Evolutionary conservation across 2,113 vertebrate genomes (phyloP), one percentile per base, ranked within the genome.

Genomic region (Corythoichthys haematopterus): DNA sequence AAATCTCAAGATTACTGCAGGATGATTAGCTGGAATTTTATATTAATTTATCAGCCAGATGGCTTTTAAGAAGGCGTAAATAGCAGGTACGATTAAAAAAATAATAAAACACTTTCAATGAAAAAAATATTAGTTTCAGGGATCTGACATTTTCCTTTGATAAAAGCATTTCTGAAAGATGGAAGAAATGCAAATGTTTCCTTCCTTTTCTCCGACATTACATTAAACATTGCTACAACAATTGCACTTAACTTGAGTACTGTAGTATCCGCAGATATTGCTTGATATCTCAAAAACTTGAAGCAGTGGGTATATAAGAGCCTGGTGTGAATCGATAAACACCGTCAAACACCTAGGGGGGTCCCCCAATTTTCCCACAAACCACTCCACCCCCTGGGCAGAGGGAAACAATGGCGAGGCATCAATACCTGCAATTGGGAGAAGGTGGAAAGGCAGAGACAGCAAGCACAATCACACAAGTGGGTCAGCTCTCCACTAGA

Each of bases 351-450:
- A 80, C 87, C 84, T 78, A 76, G 80, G 88, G 87, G 87, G 60
- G 37, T 83, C 73, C 85, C 87, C 80, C 84, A 85, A 86, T 88
- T 90, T 90, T 77, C 79, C 77, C 85, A 69, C 84, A 87, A 91
- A 91, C 82, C 87, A 89, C 88, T 81, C 70, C 83, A 89, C 89
- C 88, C 82, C 86, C 84, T 76, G 85, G 78, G 87, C 69, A 78
- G 80, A 75, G 74, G 64, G 74, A 85, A 76, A 91, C 90, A 91
- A 91, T 89, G 76, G 79, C 16, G 15, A 77, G 79, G 81, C 89
- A 85, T 90, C 90, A 92, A 91, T 91, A 91, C 88, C 88, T 87
- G 85, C 90, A 89, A 91, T 90, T 89, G 85, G 65, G 66, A 76
- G 68, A 82, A 80, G 81, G 70, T 62, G 83, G 80, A 75, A 74